A percentile compares a stretch with the other conserved stretches of the same genome.
These are phyloP conservation scores for Serripes groenlandicus DNA, from an alignment of 2,888 invertebrate genomes.

Conservation along the genomic window DNA sequence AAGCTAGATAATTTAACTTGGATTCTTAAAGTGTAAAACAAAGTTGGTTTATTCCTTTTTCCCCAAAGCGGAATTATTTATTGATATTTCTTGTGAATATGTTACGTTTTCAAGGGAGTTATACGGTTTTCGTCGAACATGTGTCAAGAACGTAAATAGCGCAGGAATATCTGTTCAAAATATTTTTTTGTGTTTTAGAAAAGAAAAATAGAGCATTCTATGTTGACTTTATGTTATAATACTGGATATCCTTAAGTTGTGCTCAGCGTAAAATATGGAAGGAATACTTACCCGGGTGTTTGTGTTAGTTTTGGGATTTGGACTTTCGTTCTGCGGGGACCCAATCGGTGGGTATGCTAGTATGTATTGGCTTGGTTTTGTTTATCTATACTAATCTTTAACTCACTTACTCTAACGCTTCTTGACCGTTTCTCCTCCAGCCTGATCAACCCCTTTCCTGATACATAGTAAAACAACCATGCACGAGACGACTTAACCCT, in stretches of 20 bases:
- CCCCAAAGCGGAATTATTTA: background rate
- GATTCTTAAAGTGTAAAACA: slow-evolving; percentile 1
- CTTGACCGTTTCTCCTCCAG: no score
- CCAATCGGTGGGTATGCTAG: slow-evolving; percentile 55
- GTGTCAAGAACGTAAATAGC: no score
- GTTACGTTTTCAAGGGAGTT: background rate
- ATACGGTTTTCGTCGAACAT: background rate
- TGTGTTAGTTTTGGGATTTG: slow-evolving; percentile 1
- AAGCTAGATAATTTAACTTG: slow-evolving; percentile 3
- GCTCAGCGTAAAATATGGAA: background rate
- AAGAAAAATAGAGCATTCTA: no score
- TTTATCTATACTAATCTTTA: slow-evolving; percentile 23
- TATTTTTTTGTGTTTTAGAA: no score
- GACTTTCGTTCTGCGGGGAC: background rate
- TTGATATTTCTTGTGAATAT: background rate
- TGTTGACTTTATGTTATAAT: no score
- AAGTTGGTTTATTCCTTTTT: background rate
- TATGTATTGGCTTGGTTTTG: slow-evolving; percentile 56
- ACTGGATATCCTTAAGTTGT: background rate
- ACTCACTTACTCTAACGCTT: background rate
- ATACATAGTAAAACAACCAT: no score
- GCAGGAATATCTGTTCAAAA: no score
- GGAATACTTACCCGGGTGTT: slow-evolving; percentile 4
- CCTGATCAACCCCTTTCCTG: no score
- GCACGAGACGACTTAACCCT: no score